Percentiles rank a stretch among this genome's conserved stretches.
Conservation (phyloP, 2,113 vertebrate genomes). For the Elephantulus edwardii region DNA sequence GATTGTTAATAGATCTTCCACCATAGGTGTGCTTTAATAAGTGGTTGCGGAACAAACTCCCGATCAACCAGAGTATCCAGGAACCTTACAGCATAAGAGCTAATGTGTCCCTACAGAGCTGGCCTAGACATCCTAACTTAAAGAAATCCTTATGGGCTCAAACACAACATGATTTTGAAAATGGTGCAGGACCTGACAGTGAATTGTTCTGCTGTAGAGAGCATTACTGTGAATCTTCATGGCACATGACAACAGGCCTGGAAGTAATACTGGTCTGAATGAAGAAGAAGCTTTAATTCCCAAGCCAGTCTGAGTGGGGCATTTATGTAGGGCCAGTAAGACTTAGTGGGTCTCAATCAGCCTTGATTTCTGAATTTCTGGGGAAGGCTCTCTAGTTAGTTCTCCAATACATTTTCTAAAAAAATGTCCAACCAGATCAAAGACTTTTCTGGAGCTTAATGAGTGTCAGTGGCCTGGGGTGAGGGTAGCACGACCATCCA, state of each 20-base stretch:
- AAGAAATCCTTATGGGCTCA: neutral
- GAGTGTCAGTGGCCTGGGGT: neutral
- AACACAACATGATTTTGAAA: too few species aligned
- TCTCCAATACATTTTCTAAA: neutral
- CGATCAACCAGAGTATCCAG: neutral
- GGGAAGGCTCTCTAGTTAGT: neutral
- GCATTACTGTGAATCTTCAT: too few species aligned
- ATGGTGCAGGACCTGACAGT: too few species aligned
- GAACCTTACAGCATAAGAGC: neutral
- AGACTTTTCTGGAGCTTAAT: neutral
- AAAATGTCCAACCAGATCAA: neutral
- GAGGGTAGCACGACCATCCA: neutral
- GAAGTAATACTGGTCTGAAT: neutral
- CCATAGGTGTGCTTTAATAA: neutral
- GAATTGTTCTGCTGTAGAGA: too few species aligned
- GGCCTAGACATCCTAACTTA: neutral
- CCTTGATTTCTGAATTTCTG: neutral
- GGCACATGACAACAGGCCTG: neutral
- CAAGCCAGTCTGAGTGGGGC: neutral
- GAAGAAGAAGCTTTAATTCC: neutral
- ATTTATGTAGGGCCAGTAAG: neutral
- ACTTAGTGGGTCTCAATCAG: neutral
- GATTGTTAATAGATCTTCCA: too few species aligned
- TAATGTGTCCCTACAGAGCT: neutral
- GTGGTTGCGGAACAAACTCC: neutral